Conservation (phyloP, 2,888 invertebrate genomes). For the Eilema sororculum region DNA sequence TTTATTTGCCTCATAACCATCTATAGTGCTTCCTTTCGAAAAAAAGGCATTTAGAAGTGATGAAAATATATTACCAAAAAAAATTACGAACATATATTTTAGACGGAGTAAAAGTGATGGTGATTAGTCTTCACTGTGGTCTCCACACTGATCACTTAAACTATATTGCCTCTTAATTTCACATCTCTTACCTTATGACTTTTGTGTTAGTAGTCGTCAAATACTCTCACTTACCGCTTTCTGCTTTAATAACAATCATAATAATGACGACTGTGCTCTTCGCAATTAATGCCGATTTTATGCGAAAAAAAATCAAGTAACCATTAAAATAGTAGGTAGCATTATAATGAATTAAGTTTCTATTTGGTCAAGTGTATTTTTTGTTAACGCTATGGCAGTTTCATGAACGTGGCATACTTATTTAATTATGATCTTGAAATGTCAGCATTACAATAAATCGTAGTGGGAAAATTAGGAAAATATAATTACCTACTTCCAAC, state of each 20-base stretch:
- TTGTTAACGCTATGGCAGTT: constrained; percentile 41
- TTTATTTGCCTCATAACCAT: not conserved
- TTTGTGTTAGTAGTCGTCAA: constrained; percentile 35
- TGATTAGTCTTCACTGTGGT: too few relatives aligned
- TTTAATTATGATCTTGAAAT: constrained; percentile 20
- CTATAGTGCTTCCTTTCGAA: not conserved
- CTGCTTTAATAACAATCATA: constrained; percentile 68
- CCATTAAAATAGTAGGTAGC: constrained; percentile 56
- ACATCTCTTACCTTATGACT: constrained; percentile 15
- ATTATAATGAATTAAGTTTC: constrained; percentile 59
- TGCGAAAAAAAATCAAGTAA: constrained; percentile 64
- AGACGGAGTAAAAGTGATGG: constrained; percentile 8
- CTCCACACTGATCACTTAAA: constrained; percentile 10
- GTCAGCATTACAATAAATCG: constrained; percentile 31
- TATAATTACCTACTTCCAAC: constrained; percentile 14
- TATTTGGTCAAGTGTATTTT: constrained; percentile 48
- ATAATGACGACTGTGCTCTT: constrained; percentile 55
- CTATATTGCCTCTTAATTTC: constrained; percentile 15
- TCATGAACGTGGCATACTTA: constrained; percentile 51
- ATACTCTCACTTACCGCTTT: constrained; percentile 76
- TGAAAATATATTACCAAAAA: not conserved
- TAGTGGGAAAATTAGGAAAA: constrained; percentile 25
- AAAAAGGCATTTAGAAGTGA: not conserved
- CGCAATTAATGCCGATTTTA: constrained; percentile 72
- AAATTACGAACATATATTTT: not conserved